Percentiles rank a stretch among this genome's conserved stretches.
These are phyloP conservation scores for Eupithecia tripunctaria DNA, from an alignment of 2,888 invertebrate species.

Conservation along the genomic window DNA sequence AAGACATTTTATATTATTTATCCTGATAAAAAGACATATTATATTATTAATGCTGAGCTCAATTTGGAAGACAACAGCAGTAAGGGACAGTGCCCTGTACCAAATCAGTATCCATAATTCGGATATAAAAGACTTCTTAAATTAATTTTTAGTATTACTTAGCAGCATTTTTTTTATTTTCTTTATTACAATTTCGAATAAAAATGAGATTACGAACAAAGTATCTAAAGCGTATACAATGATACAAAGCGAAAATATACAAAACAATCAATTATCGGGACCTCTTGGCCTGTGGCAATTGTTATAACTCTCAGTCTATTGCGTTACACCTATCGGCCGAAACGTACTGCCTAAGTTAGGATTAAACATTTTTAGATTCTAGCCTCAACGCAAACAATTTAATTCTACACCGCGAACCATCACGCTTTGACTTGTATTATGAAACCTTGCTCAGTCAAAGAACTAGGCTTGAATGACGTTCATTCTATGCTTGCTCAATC, in stretches of 20 bases:
- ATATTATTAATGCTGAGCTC: background rate
- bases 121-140: background rate
- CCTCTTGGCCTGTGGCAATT: no score
- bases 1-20: background rate
- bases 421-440: no score
- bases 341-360: background rate
- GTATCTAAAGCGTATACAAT: background rate
- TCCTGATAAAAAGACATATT: background rate
- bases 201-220: background rate
- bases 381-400: background rate
- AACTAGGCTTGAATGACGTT: no score
- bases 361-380: background rate
- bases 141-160: background rate
- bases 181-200: background rate
- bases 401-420: background rate
- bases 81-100: background rate
- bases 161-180: background rate
- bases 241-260: background rate
- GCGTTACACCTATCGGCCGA: no score
- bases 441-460: no score
- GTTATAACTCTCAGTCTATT: no score
- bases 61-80: conserved; percentile 7
- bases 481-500: no score
- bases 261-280: no score
- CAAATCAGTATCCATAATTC: background rate